Percentiles rank a stretch among this genome's conserved stretches.
Conservation (phyloP, 2,113 vertebrate genomes). For the Ceyx cyanopectus region DNA sequence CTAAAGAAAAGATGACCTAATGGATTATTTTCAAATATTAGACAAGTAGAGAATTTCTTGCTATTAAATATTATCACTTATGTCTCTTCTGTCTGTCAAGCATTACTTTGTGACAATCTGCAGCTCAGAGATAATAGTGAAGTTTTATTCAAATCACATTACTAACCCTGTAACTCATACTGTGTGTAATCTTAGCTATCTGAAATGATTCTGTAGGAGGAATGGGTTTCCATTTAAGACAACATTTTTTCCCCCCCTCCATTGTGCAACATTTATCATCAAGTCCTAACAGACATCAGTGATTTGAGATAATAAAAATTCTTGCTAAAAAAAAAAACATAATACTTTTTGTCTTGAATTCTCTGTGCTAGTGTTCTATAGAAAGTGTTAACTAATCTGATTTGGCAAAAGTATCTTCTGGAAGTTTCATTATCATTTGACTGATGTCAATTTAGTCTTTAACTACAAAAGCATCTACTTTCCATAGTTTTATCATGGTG, state of each 20-base stretch:
- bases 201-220: constrained; percentile 44
- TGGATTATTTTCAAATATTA: constrained; percentile 53
- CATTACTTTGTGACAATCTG: neutral
- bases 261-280: neutral
- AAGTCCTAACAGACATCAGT: neutral
- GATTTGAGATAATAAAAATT: neutral
- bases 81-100: constrained; percentile 1
- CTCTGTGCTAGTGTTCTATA: neutral
- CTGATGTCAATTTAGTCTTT: neutral
- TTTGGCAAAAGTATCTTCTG: neutral
- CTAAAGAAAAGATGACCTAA: neutral
- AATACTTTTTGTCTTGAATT: neutral
- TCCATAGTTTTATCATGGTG: neutral
- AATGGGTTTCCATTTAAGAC: constrained; percentile 5
- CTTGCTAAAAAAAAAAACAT: neutral
- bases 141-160: constrained; percentile 21
- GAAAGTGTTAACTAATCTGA: neutral
- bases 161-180: constrained; percentile 1
- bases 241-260: neutral
- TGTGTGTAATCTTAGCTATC: neutral
- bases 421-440: neutral
- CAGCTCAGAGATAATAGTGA: neutral
- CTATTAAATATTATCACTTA: constrained; percentile 35
- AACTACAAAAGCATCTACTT: neutral
- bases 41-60: constrained; percentile 1